Evolutionary conservation across 2,113 vertebrate species (phyloP).

Genomic region (Austrofundulus limnaeus): DNA sequence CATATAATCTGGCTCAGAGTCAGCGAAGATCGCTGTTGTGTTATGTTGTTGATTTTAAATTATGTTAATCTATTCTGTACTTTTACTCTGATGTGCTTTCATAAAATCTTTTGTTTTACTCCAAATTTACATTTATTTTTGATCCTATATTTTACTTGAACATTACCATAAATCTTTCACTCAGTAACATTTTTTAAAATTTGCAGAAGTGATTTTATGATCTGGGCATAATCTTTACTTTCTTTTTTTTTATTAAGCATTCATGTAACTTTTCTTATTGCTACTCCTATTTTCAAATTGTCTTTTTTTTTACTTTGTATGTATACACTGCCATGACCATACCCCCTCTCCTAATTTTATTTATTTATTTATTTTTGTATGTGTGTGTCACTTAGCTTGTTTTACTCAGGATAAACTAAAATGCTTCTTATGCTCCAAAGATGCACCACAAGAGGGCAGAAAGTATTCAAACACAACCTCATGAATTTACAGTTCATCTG

Average conservation of each 20-base stretch:
- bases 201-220: not conserved
- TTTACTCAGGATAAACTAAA: slow-evolving; percentile 5
- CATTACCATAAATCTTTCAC: not conserved
- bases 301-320: not conserved
- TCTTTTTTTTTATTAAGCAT: not conserved
- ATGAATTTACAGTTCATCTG: slow-evolving; percentile 13
- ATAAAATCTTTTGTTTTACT: slow-evolving; percentile 48
- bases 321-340: not conserved
- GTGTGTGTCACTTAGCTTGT: not conserved
- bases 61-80: slow-evolving; percentile 68
- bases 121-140: slow-evolving; percentile 25
- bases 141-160: slow-evolving; percentile 13
- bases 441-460: slow-evolving; percentile 80
- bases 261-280: not conserved
- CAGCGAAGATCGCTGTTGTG: slow-evolving; percentile 62
- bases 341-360: not conserved
- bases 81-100: slow-evolving; percentile 50
- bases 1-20: slow-evolving; percentile 70
- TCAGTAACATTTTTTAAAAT: not conserved
- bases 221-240: not conserved
- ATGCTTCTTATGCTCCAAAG: not conserved
- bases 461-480: slow-evolving; percentile 51
- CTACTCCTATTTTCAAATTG: not conserved
- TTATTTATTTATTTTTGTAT: not conserved
- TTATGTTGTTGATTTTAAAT: slow-evolving; percentile 54